Base-by-base conservation (phyloP, 2,797 vertebrate species). In the Danio albolineatus region DNA sequence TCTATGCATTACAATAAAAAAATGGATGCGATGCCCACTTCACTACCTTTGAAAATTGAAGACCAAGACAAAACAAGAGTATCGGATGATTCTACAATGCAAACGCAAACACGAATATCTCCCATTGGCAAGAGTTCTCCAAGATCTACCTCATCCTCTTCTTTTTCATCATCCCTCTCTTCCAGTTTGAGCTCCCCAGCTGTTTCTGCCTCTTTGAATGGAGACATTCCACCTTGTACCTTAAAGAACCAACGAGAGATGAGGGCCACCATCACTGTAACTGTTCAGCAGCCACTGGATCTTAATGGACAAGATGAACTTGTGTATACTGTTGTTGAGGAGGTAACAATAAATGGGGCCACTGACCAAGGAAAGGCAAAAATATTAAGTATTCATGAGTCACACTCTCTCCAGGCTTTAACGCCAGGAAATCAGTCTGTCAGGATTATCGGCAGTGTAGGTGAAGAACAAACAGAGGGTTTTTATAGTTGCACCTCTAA, bases 321-420 rank as follows among this genome's bases (percentile, higher is more conserved):
- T 61, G 97, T 99, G 12, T 99, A 98, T 87, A 98, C 97, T 0
- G 93, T 99, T 87, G 97, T 98, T 76, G 97, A 98, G 89, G 98
- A 99, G 81, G 94, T 99, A 84, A 97, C 96, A 82, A 95, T 98
- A 82, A 96, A 95, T 16, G 96, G 96, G 12, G 93, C 94, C 43
- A 85, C 96, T 49, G 93, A 94, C 76, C 93, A 91, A 0, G 94
- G 89, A 44, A 93, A 96, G 3, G 95, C 95, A 56, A 98, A 96
- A 85, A 95, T 98, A 67, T 95, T 98, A 88, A 97, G 95, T 83
- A 96, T 98, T 88, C 95, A 95, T 85, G 97, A 98, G 0, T 91
- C 93, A 49, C 96, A 94, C 83, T 95, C 95, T 0, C 90, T 94
- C 72, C 94, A 94, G 62, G 90, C 89, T 75, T 86, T 96, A 84